Base-by-base conservation (phyloP, 2,888 invertebrate species). In the Aporophyla nigra region DNA sequence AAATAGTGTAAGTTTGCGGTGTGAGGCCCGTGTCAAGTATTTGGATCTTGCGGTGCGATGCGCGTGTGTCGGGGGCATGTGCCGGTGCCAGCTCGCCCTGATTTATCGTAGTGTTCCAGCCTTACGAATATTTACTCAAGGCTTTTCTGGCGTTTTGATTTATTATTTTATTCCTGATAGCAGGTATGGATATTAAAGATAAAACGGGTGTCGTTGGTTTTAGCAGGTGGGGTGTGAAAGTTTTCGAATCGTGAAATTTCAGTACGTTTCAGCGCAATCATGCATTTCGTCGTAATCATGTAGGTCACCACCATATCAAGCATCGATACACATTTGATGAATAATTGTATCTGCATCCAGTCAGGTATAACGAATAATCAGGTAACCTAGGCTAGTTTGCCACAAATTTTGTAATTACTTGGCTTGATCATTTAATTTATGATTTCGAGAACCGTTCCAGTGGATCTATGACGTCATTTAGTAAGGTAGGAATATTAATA, bases 51-150 rank as follows among this genome's bases (percentile, higher is more conserved):
- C 84, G 84, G 86, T 85, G 87, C 87, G 87, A 90, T 67, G 87
- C 70, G 71, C 86, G 82, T 70, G 71, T 87, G 91, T 89, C 88
- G 83, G 59, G 80, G 63, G 83, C 91, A 91, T 86, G 84, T 88
- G 91, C 74, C 87, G 82, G 63, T 71, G 80, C 73, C 87, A 78
- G 66, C 68, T 68, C 70, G 72, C 61, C 65, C 73, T 88, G 89
- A 89, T 91, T 91, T 91, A 91, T 91, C 83, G 84, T 83, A 74
- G 62, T 80, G 80, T 74, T 65, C 68, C 63, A 76, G 78, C 81
- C 80, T 78, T 86, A 78, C 77, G 71, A 82, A 84, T 83, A 74
- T 88, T 87, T 89, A 83, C 84, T 81, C 73, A 89, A 84, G 75
- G 84, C 74, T 84, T 86, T 86, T 80, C 74, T 75, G 61, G 68